These are phyloP conservation scores for Rhabditoides inermis DNA, from an alignment of 2,888 invertebrate species.

Conservation along the genomic window DNA sequence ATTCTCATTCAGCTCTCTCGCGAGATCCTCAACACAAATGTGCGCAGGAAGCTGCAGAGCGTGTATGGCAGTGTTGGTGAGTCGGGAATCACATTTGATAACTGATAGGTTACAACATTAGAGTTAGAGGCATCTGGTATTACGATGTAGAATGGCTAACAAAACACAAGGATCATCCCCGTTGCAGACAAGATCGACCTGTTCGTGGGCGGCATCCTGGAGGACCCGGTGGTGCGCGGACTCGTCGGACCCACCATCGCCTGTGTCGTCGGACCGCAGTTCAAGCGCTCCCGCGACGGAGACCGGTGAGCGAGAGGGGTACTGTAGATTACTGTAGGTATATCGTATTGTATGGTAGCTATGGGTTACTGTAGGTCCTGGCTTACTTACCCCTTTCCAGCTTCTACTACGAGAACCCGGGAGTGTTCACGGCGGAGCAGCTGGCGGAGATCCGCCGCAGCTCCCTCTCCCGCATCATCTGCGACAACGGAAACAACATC, in stretches of 20 bases:
- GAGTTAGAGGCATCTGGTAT: not conserved
- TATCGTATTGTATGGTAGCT: constrained; percentile 52
- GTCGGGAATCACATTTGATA: not conserved
- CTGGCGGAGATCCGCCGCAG: constrained; percentile 73
- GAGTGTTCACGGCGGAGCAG: constrained; percentile 59
- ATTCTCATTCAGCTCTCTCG: constrained; percentile 25
- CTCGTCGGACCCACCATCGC: constrained; percentile 57
- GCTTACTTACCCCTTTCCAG: constrained; percentile 30
- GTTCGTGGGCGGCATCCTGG: constrained; percentile 57
- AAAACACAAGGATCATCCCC: too few species aligned
- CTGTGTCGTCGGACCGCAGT: constrained; percentile 57
- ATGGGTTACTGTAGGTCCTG: constrained; percentile 15
- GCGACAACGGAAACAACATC: constrained; percentile 75
- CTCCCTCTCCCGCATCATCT: constrained; percentile 75
- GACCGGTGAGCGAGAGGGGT: constrained; percentile 56
- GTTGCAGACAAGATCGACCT: constrained; percentile 56
- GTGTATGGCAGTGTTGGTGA: constrained; percentile 36
- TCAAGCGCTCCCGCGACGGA: constrained; percentile 55
- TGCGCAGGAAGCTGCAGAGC: constrained; percentile 33
- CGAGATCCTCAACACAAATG: constrained; percentile 41
- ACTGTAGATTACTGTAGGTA: too few species aligned
- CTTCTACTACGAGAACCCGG: constrained; percentile 57
- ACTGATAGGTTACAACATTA: not conserved
- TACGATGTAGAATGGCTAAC: too few species aligned
- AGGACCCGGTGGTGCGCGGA: constrained; percentile 55